phyloP scores from a whole-genome alignment of 2,113 vertebrate genomes.

The Coregonus clupeaformis region DNA sequence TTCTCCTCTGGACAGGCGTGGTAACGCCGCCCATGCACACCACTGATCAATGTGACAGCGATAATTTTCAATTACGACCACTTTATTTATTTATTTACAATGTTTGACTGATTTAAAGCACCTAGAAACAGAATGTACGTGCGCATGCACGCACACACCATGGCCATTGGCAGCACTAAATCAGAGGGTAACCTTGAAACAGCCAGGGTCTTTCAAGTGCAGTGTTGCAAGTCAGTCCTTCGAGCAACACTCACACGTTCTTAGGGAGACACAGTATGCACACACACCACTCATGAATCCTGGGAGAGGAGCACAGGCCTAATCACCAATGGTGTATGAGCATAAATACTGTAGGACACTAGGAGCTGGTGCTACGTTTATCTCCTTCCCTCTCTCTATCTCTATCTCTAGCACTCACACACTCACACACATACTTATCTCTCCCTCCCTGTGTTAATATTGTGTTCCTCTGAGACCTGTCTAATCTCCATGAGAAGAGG shows the following conservation, averaged over 20 bases:
- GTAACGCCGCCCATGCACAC: slow-evolving; percentile 34
- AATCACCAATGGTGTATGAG: too few species aligned
- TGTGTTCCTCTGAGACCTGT: background rate
- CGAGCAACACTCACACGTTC: too few species aligned
- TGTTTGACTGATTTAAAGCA: slow-evolving; percentile 31
- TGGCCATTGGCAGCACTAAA: slow-evolving; percentile 28
- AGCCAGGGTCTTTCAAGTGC: slow-evolving; percentile 38
- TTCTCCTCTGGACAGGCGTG: slow-evolving; percentile 40
- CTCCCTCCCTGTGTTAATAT: background rate
- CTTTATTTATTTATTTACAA: slow-evolving; percentile 24
- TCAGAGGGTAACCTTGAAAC: slow-evolving; percentile 44
- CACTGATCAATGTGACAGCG: slow-evolving; percentile 48
- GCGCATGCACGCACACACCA: background rate
- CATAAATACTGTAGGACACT: too few species aligned
- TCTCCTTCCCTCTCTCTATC: too few species aligned
- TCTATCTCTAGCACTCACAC: too few species aligned
- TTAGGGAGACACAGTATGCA: too few species aligned
- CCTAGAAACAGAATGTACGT: background rate
- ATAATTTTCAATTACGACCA: slow-evolving; percentile 15
- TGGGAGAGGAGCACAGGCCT: too few species aligned
- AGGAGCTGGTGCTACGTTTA: too few species aligned
- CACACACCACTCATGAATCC: too few species aligned
- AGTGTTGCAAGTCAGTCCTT: too few species aligned
- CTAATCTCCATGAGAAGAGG: too few species aligned
- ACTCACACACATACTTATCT: background rate